Evolutionary conservation across 1,140 invertebrate genomes (phyloP).

Genomic region (Vollenhovia emeryi): DNA sequence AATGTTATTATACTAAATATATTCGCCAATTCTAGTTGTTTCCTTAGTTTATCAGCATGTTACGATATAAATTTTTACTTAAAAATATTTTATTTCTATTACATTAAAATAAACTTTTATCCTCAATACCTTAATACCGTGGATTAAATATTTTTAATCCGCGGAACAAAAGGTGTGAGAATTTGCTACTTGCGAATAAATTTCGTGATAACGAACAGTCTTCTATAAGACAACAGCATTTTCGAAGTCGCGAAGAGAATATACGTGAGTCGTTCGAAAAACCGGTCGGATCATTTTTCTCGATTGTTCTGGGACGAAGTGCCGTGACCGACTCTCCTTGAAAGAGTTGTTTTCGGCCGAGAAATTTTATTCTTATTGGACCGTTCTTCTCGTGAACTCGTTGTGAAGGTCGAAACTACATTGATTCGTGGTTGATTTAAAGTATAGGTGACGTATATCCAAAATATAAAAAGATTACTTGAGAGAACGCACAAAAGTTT

Average conservation of each 20-base stretch:
- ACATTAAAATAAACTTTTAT: neutral
- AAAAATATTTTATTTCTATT: neutral
- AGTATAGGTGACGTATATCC: neutral
- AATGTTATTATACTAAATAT: neutral
- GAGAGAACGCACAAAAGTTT: neutral
- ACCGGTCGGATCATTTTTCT: constrained; percentile 73
- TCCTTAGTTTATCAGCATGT: neutral
- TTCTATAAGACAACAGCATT: neutral
- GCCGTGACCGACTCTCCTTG: constrained; percentile 70
- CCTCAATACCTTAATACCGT: neutral
- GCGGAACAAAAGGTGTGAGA: neutral
- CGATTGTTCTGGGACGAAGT: constrained; percentile 52
- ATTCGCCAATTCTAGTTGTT: neutral
- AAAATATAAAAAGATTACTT: neutral
- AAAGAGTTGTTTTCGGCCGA: constrained; percentile 37
- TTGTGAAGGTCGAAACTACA: constrained; percentile 11
- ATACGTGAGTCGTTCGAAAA: constrained; percentile 65
- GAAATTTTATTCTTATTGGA: constrained; percentile 60
- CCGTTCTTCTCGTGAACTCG: constrained; percentile 14
- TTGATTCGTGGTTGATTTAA: neutral
- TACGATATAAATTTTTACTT: neutral
- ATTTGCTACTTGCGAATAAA: neutral
- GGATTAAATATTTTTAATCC: neutral
- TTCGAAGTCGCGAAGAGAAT: neutral
- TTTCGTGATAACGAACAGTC: neutral